Evolutionary conservation across 2,797 vertebrate species (phyloP), one percentile per base, ranked within the genome.

Genomic region (Columba guinea): DNA sequence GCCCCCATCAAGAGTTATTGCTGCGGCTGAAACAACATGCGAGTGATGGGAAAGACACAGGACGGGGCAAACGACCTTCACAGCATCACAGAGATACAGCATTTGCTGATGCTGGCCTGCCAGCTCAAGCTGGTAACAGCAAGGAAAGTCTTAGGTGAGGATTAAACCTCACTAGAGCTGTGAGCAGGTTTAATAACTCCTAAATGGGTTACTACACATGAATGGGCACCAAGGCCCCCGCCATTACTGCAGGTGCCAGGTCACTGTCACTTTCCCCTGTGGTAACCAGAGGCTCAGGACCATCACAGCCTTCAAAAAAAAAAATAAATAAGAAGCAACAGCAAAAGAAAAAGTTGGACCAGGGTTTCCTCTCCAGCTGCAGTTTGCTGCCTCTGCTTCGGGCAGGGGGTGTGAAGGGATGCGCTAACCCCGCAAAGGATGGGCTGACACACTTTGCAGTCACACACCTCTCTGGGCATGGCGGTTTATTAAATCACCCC

Each of bases 321-420:
- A 46, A 9, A n/a, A n/a, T n/a, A 46, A 20, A 46, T 46, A 41
- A 32, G 23, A 28, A 23, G 4, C 24, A 70, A 24, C 3, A 1
- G 8, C 52, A 67, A 49, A 46, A n/a, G n/a, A 52, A 20, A 34
- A 76, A 81, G 21, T 1, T 23, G 19, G 58, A 22, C 0, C 9
- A n/a, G 11, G 15, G 19, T 26, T 81, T 41, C 23, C 52, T 5
- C 30, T 44, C 34, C 32, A 23, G 11, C 52, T 1, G 2, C 10
- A 14, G 1, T 2, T 10, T 0, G 0, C 0, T 3, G 35, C 5
- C 46, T 53, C 23, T 4, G 11, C 64, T 53, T 48, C 0, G 4
- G 41, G 53, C 41, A 24, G 22, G 24, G 58, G 5, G 3, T 15
- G 41, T 2, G 2, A 13, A 46, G 64, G 46, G 53, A 70, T 13